These are phyloP conservation scores for Gallinago stenura DNA, from an alignment of 2,797 vertebrate species.

Conservation along the genomic window DNA sequence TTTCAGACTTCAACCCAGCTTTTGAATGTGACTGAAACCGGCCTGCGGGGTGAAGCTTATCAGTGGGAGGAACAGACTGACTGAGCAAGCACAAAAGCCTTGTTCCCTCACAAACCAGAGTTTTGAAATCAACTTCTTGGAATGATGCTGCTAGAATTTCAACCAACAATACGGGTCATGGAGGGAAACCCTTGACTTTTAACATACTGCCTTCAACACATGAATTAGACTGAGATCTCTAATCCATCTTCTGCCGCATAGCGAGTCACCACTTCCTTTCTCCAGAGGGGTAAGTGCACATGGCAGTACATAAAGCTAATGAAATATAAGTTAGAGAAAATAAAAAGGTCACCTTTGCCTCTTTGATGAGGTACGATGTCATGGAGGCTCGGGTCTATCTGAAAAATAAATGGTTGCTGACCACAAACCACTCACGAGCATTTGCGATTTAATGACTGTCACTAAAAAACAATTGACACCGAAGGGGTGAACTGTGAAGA, in stretches of 20 bases:
- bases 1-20: neutral
- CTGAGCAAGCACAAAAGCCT: neutral
- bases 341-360: conserved; percentile 17
- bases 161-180: neutral
- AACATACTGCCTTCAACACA: neutral
- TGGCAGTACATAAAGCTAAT: neutral
- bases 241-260: neutral
- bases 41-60: neutral
- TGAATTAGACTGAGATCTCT: neutral
- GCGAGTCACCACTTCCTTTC: neutral
- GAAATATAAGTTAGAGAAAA: neutral
- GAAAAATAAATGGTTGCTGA: conserved; percentile 25
- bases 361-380: conserved; percentile 7
- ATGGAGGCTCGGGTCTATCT: neutral
- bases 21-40: neutral
- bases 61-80: neutral
- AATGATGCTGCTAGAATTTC: neutral
- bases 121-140: neutral
- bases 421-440: neutral
- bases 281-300: neutral
- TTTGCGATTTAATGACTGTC: neutral
- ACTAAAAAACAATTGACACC: neutral
- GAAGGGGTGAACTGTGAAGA: neutral
- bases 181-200: neutral
- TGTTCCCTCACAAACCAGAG: neutral